These are phyloP conservation scores for Lottia gigantea DNA, from an alignment of 2,888 invertebrate genomes.

Conservation along the genomic window DNA sequence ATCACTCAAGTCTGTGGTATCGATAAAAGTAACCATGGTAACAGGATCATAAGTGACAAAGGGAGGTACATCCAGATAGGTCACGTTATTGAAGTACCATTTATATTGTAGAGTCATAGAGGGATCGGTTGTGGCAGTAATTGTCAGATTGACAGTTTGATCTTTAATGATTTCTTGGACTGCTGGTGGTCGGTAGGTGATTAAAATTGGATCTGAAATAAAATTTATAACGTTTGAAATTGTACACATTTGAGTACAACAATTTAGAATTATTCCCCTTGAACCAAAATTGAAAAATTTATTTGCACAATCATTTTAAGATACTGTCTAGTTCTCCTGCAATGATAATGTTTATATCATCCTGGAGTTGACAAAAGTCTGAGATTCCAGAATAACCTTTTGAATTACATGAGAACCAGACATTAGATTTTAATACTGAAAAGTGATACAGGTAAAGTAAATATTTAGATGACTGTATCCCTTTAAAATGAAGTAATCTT, in stretches of 20 bases:
- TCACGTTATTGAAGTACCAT: slow-evolving; percentile 28
- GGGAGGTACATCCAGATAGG: slow-evolving; percentile 19
- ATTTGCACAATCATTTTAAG: too few relatives aligned
- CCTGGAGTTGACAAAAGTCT: too few relatives aligned
- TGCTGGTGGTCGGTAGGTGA: slow-evolving; percentile 7
- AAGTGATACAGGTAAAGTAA: too few relatives aligned
- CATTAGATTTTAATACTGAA: too few relatives aligned
- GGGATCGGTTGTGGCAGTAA: slow-evolving; percentile 25
- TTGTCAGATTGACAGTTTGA: slow-evolving; percentile 30
- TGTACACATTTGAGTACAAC: too few relatives aligned
- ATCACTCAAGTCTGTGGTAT: slow-evolving; percentile 24
- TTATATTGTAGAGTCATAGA: slow-evolving; percentile 18
- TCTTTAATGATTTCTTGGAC: slow-evolving; percentile 24
- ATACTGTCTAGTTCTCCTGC: too few relatives aligned
- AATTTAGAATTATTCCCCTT: too few relatives aligned
- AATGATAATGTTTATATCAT: too few relatives aligned
- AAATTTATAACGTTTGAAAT: neutral
- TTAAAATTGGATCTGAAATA: slow-evolving; percentile 29
- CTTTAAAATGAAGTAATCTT: neutral
- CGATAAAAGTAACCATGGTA: slow-evolving; percentile 26
- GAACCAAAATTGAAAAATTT: too few relatives aligned
- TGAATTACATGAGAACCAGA: too few relatives aligned
- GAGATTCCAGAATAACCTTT: too few relatives aligned
- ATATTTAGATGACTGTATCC: too few relatives aligned
- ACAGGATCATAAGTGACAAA: slow-evolving; percentile 17